These are phyloP conservation scores for Salticus scenicus DNA, from an alignment of 2,888 invertebrate species.

Conservation along the genomic window DNA sequence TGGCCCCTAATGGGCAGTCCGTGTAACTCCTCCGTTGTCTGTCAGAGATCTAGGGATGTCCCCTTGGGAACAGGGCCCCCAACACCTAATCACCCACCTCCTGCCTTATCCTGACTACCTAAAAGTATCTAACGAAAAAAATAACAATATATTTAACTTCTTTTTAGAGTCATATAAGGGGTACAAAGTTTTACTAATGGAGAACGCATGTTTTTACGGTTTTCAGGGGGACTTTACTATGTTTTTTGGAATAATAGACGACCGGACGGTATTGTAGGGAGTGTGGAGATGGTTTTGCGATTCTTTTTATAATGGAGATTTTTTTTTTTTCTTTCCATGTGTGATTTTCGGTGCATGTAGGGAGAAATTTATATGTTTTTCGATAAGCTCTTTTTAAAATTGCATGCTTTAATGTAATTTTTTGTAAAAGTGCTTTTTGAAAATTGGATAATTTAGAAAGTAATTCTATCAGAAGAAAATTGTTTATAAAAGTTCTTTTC, in stretches of 20 bases:
- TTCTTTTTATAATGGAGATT: background rate
- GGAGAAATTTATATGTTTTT: no score
- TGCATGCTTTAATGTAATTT: background rate
- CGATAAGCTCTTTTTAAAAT: background rate
- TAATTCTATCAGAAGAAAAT: no score
- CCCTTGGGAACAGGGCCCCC: constrained; percentile 29
- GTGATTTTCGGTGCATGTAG: background rate
- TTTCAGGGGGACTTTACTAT: constrained; percentile 39
- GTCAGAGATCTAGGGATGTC: constrained; percentile 35
- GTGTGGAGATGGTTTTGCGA: background rate
- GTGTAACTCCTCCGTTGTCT: constrained; percentile 43
- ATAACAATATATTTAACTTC: constrained; percentile 3
- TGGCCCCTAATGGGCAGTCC: constrained; percentile 62
- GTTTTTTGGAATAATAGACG: constrained; percentile 50
- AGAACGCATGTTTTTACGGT: constrained; percentile 68
- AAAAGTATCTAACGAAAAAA: background rate
- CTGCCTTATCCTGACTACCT: background rate
- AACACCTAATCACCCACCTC: background rate
- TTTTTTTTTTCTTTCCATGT: background rate
- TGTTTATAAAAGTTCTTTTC: no score
- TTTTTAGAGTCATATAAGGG: constrained; percentile 45
- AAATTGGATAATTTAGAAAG: no score
- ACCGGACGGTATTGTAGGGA: background rate
- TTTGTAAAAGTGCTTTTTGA: background rate
- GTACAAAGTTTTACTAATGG: constrained; percentile 59